Percentiles rank a stretch among this genome's conserved stretches.
Conservation (phyloP, 1,140 invertebrate genomes). For the Macrobrachium rosenbergii region DNA sequence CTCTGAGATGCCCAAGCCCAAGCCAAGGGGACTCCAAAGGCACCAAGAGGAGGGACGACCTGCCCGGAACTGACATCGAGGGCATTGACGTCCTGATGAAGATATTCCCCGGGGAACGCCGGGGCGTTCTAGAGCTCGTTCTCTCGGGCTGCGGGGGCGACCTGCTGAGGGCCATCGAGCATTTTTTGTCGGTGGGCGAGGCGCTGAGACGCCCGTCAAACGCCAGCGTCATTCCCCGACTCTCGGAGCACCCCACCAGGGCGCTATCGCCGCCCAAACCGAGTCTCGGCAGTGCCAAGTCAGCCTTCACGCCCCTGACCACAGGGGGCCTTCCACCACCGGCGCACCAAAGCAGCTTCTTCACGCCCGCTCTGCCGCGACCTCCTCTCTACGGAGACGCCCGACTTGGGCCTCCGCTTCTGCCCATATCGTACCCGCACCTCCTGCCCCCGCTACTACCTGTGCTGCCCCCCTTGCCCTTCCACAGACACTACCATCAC, state of each 20-base stretch:
- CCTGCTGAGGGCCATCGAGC: constrained; percentile 83
- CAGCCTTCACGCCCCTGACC: constrained; percentile 66
- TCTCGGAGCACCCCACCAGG: constrained; percentile 33
- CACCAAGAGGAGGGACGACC: constrained; percentile 38
- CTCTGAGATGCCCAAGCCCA: not conserved
- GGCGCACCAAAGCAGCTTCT: constrained; percentile 39
- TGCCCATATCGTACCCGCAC: constrained; percentile 58
- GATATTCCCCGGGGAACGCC: constrained; percentile 87
- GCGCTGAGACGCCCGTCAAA: constrained; percentile 51
- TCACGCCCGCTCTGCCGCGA: constrained; percentile 39
- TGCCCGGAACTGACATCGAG: constrained; percentile 70
- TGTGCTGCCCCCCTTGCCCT: constrained; percentile 57
- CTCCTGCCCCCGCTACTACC: constrained; percentile 62
- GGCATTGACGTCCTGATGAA: constrained; percentile 87
- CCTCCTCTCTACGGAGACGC: constrained; percentile 52
- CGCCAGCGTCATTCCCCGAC: constrained; percentile 1
- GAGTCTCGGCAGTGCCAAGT: constrained; percentile 64
- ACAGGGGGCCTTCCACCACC: constrained; percentile 35
- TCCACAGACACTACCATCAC: constrained; percentile 58
- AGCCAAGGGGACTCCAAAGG: constrained; percentile 11
- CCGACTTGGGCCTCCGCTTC: constrained; percentile 49
- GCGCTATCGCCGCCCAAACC: constrained; percentile 57
- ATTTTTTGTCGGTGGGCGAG: constrained; percentile 73
- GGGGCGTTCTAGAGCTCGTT: constrained; percentile 88
- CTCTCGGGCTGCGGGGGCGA: constrained; percentile 88